Evolutionary conservation across 2,888 invertebrate genomes (phyloP), one percentile per base, ranked within the genome.

Genomic region (Drosophila monieri): DNA sequence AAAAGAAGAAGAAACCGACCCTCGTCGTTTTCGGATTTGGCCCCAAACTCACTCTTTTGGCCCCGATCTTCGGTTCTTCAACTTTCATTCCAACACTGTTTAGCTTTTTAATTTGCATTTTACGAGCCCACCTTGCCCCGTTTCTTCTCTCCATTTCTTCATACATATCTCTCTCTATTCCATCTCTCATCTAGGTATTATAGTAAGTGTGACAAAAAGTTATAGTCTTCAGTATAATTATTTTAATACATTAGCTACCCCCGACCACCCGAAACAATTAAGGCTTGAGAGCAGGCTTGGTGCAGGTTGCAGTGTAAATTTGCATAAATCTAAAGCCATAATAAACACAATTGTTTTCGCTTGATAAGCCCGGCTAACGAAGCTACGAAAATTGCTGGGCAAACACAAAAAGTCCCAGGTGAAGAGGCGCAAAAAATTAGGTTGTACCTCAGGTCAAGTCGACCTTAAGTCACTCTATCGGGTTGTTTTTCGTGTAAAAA

Each of bases 41-140:
- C 62, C 52, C 64, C 59, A 67, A 59, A 54, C 48, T 60, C 59
- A 52, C 60, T 66, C 54, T 71, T 73, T 67, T 77, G 68, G 78
- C 78, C 81, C 78, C 80, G 83, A 81, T 85, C 49, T 61, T 59
- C 58, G 60, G 73, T 65, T 78, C 73, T 78, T 81, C 73, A 79
- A 81, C 81, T 81, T 81, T 81, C 85, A 85, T 81, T 81, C 83
- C 74, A 32, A 21, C 35, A n/a, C 65, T 77, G 53, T 76, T 69
- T 69, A 44, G 58, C 48, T 77, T 69, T 76, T 61, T 76, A 79
- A 85, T 81, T 81, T 85, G 80, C 83, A 85, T 81, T 85, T 81
- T 79, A 75, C 79, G 78, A 71, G 69, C 65, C 69, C 61, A 66
- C 69, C 46, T 44, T 30, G 12, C 52, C 41, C 43, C 18, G 23